Base-by-base conservation (phyloP, 2,888 invertebrate genomes). In the Rhyacophila evoluta region DNA sequence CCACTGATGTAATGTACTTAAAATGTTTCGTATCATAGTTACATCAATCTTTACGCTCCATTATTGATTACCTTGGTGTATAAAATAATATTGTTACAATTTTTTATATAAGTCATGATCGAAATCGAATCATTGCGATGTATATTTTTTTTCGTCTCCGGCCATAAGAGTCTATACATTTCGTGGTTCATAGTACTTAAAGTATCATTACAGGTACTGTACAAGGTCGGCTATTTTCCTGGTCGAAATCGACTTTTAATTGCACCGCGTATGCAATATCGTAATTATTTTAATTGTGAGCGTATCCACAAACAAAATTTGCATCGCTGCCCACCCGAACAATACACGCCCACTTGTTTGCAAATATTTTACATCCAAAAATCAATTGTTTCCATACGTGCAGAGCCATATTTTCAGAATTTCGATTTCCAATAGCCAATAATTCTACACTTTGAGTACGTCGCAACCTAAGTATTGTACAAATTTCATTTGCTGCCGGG, bases 221-320 rank as follows among this genome's bases (percentile, higher is more conserved):
- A 55, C 55, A 55, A 55, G 55, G 55, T 55, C 55, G 55, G 55
- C 1, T 55, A 25, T 55, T 55, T 55, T 55, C 55, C 55, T 55
- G 25, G 55, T 55, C 55, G 25, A 55, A 55, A 55, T 55, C 6
- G 55, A 55, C 55, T 55, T 55, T 55, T 55, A 55, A 55, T 55
- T 55, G 55, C 55, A 19, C 55, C 19, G 19, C 19, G 55, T 55
- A 55, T 55, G 55, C 55, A 55, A 55, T 55, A 55, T 25, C 15
- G 55, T 55, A 55, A 25, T 55, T 55, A 55, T 19, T 55, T 25
- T 55, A 55, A 55, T 55, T 55, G 55, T 19, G 55, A 55, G 55
- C 55, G 55, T 55, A 55, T 55, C 55, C 55, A 55, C 55, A 19
- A 55, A 25, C 19, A 3, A 19, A 55, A 25, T 55, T 55, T 55